Percentiles rank a stretch among this genome's conserved stretches.
Conservation (phyloP, 2,113 vertebrate species). For the Noctilio leporinus region DNA sequence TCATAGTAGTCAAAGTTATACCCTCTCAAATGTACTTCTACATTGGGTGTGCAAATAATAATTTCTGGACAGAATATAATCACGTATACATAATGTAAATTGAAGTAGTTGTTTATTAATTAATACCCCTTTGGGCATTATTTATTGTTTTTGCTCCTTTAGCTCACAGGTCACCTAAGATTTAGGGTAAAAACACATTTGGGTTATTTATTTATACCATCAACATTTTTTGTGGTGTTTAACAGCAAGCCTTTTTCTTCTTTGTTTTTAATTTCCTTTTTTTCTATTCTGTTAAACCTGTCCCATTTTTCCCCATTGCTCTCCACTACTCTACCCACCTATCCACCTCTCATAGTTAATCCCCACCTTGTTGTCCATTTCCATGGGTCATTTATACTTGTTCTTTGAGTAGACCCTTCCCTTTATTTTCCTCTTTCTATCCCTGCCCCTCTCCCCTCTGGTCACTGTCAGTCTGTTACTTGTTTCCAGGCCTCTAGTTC, state of each 20-base stretch:
- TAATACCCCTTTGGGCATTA: neutral
- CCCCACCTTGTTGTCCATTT: too few relatives aligned
- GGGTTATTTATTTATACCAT: neutral
- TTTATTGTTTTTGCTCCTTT: neutral
- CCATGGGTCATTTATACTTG: too few relatives aligned
- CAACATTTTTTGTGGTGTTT: neutral
- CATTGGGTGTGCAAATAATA: neutral
- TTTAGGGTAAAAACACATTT: neutral
- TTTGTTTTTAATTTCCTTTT: too few relatives aligned
- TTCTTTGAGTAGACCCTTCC: too few relatives aligned
- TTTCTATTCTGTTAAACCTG: too few relatives aligned
- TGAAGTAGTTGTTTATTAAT: neutral
- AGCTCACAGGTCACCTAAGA: neutral
- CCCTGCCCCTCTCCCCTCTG: too few relatives aligned
- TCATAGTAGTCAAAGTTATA: neutral
- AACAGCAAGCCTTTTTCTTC: neutral
- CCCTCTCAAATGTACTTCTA: neutral
- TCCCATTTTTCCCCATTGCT: too few relatives aligned
- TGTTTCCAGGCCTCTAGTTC: too few relatives aligned
- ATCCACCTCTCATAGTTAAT: too few relatives aligned
- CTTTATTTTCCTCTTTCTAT: too few relatives aligned
- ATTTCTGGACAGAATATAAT: neutral
- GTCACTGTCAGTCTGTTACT: too few relatives aligned
- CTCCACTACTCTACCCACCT: too few relatives aligned
- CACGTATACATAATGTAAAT: neutral